These are phyloP conservation scores for Lineus longissimus DNA, from an alignment of 1,140 invertebrate genomes.

Conservation along the genomic window DNA sequence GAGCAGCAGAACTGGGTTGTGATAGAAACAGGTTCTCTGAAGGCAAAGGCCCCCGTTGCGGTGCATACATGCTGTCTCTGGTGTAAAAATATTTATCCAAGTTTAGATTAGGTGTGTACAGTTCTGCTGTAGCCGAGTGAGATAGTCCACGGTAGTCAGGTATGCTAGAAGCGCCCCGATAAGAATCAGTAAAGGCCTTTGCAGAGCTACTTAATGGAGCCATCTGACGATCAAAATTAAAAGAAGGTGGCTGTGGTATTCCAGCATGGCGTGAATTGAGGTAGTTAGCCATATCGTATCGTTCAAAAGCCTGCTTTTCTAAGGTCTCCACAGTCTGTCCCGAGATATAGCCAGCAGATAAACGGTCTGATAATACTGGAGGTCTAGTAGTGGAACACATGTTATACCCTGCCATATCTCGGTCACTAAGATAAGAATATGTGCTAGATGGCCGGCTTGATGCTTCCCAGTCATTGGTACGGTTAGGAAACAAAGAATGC, in stretches of 20 bases:
- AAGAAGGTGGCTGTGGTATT: background rate
- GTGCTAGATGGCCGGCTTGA: background rate
- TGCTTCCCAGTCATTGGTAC: background rate
- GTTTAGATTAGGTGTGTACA: background rate
- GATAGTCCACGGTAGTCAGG: background rate
- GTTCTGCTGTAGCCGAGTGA: background rate
- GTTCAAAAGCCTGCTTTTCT: slow-evolving; percentile 1
- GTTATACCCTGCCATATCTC: too few species aligned
- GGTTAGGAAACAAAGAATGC: background rate
- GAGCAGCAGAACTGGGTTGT: too few species aligned
- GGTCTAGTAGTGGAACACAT: background rate
- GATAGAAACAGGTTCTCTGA: too few species aligned
- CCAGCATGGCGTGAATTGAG: background rate
- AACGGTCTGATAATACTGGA: background rate
- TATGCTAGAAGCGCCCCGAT: background rate
- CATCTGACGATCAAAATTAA: background rate
- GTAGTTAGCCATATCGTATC: background rate
- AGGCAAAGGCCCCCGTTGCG: background rate
- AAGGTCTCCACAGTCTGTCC: background rate
- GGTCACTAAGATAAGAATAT: too few species aligned
- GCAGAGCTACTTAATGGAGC: background rate
- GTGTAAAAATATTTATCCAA: slow-evolving; percentile 5
- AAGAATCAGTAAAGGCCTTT: background rate
- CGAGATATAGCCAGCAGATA: background rate
- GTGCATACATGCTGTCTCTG: background rate